Conservation (phyloP, 2,113 vertebrate genomes). For the Salvelinus fontinalis region DNA sequence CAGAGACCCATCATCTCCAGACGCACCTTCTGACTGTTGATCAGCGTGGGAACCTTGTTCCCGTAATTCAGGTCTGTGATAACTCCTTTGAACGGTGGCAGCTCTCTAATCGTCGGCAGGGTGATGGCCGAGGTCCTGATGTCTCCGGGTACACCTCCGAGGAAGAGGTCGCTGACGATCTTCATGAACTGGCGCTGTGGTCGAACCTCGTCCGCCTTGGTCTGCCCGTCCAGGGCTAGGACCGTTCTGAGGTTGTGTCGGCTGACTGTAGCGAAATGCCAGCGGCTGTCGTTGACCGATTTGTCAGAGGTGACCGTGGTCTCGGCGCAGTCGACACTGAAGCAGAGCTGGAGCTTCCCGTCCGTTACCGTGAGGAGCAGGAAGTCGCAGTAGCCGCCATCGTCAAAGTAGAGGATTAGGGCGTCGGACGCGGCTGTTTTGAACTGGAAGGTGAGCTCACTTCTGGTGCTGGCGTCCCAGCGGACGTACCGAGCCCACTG, state of each 20-base stretch:
- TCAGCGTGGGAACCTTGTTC: slow-evolving; percentile 84
- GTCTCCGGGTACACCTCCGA: slow-evolving; percentile 89
- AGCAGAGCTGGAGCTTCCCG: slow-evolving; percentile 85
- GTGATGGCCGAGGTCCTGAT: slow-evolving; percentile 88
- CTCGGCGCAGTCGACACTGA: slow-evolving; percentile 94
- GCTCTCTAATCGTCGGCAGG: slow-evolving; percentile 80
- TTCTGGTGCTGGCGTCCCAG: slow-evolving; percentile 92
- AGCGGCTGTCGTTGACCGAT: slow-evolving; percentile 88
- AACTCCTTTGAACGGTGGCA: slow-evolving; percentile 87
- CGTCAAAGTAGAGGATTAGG: slow-evolving; percentile 93
- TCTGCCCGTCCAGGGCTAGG: slow-evolving; percentile 86
- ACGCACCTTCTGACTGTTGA: slow-evolving; percentile 85
- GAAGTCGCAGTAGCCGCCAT: slow-evolving; percentile 94
- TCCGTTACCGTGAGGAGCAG: slow-evolving; percentile 83
- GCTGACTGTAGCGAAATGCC: slow-evolving; percentile 91
- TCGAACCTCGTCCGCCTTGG: slow-evolving; percentile 81
- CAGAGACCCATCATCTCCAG: slow-evolving; percentile 91
- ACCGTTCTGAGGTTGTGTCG: slow-evolving; percentile 83
- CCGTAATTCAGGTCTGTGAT: slow-evolving; percentile 91
- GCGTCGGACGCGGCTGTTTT: slow-evolving; percentile 89
- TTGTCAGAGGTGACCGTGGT: slow-evolving; percentile 81
- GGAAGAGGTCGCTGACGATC: slow-evolving; percentile 92
- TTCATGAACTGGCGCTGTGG: slow-evolving; percentile 91
- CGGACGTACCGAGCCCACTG: slow-evolving; percentile 96
- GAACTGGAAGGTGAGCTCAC: slow-evolving; percentile 94